Percentiles rank a stretch among this genome's conserved stretches.
phyloP scores from a whole-genome alignment of 2,797 vertebrate genomes.

The Chloroceryle inda region DNA sequence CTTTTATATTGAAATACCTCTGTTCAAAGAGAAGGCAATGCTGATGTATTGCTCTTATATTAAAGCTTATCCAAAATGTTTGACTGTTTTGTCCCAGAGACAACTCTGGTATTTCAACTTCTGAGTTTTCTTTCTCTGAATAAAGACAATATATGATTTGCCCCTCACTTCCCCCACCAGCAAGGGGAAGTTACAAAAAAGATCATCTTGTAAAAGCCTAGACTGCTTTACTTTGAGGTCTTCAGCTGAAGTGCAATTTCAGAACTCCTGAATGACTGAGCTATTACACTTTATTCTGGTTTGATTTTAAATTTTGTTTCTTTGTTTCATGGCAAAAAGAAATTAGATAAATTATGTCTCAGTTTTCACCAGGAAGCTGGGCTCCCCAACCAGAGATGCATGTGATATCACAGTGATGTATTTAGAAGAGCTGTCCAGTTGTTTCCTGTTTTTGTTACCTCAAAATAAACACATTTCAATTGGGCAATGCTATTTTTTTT shows the following conservation, averaged over 20 bases:
- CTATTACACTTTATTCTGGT: neutral
- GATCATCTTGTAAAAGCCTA: neutral
- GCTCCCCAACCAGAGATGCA: neutral
- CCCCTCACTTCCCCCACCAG: neutral
- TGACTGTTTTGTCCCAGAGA: neutral
- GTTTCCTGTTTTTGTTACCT: neutral
- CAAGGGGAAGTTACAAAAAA: neutral
- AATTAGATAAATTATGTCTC: neutral
- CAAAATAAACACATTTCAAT: conserved; percentile 13
- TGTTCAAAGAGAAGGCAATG: neutral
- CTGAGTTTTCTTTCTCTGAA: neutral
- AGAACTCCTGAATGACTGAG: neutral
- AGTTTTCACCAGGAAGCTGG: neutral
- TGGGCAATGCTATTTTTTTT: conserved; percentile 20
- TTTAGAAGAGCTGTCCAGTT: neutral
- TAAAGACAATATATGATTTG: neutral
- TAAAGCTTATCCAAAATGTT: neutral
- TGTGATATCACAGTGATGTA: neutral
- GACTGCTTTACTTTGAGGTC: neutral
- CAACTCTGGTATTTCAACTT: neutral
- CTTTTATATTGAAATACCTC: neutral
- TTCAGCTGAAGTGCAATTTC: neutral
- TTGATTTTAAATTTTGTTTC: neutral
- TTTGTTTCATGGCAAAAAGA: neutral
- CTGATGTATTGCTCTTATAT: neutral